Percentiles rank a stretch among this genome's conserved stretches.
Evolutionary conservation across 2,888 invertebrate species (phyloP).

Genomic region (Tipula confusa): DNA sequence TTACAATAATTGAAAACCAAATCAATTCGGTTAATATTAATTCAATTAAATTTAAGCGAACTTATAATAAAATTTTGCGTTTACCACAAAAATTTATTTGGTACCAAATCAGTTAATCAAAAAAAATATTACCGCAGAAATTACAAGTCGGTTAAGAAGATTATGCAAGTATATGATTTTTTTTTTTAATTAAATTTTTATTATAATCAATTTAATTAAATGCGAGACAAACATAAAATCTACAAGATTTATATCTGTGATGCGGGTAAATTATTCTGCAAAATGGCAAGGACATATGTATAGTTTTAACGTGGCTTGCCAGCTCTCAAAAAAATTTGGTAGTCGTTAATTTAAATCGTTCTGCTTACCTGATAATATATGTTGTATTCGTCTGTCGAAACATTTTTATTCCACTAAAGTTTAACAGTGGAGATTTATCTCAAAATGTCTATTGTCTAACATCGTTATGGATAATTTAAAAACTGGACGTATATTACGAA

Average conservation of each 20-base stretch:
- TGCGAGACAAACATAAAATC: not conserved
- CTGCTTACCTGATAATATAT: no score
- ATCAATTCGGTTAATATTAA: not conserved
- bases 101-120: not conserved
- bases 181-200: constrained; percentile 13
- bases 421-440: no score
- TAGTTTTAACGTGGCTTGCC: no score
- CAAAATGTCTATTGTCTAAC: no score
- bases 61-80: not conserved
- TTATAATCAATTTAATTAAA: not conserved
- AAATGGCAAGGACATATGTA: no score
- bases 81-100: not conserved
- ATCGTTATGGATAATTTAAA: no score
- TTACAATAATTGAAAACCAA: not conserved
- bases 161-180: not conserved
- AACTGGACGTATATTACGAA: no score
- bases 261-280: not conserved
- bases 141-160: not conserved
- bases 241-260: not conserved
- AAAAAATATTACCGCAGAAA: not conserved
- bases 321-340: no score
- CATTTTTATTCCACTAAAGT: no score
- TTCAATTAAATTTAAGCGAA: not conserved
- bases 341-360: no score
- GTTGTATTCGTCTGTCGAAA: no score